These are phyloP conservation scores for Anastatus disparis DNA, from an alignment of 1,140 invertebrate species.

Conservation along the genomic window DNA sequence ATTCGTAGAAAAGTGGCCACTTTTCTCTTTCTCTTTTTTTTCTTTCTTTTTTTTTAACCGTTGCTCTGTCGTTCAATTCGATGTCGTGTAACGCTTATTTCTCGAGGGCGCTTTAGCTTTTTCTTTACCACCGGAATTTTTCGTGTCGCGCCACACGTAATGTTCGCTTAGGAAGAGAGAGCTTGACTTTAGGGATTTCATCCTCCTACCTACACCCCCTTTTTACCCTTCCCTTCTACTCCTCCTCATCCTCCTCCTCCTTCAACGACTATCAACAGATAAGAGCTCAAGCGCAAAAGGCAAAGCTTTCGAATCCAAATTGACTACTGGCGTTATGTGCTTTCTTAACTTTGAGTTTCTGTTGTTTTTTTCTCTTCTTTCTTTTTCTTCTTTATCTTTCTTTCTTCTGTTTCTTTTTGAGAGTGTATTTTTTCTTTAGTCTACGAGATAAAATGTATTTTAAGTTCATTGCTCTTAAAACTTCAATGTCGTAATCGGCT, in stretches of 20 bases:
- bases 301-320: background rate
- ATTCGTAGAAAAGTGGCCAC: conserved; percentile 36
- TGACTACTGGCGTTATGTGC: background rate
- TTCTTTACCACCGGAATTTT: conserved; percentile 22
- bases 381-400: background rate
- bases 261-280: conserved; percentile 26
- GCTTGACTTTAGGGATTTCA: conserved; percentile 1
- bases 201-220: no score
- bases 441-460: no score
- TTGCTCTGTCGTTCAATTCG: conserved; percentile 9
- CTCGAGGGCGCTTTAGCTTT: background rate
- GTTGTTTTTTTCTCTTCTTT: background rate
- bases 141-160: conserved; percentile 12
- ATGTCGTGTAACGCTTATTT: conserved; percentile 27
- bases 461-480: no score
- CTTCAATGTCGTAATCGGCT: no score
- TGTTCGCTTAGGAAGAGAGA: background rate
- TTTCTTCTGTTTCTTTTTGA: background rate
- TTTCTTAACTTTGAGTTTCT: background rate
- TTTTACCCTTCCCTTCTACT: no score
- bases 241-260: no score
- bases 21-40: conserved; percentile 8
- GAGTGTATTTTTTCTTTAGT: no score
- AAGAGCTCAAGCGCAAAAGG: background rate
- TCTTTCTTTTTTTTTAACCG: background rate